These are phyloP conservation scores for Loxodonta africana DNA, from an alignment of 2,113 vertebrate species.

Conservation along the genomic window DNA sequence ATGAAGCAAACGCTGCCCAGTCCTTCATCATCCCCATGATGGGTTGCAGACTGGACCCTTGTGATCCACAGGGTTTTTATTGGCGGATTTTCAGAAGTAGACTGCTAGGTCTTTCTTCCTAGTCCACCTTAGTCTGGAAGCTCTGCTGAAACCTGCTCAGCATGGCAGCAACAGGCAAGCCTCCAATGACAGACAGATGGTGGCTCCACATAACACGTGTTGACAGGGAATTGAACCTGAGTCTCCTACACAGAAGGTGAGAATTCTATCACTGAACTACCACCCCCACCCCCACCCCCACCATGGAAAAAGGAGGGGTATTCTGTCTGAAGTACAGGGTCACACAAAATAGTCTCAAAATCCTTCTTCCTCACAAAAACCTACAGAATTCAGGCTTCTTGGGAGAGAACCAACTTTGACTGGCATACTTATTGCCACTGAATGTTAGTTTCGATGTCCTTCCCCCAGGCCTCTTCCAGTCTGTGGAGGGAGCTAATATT, in stretches of 20 bases:
- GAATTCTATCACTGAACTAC: neutral
- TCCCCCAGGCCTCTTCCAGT: neutral
- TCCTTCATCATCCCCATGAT: neutral
- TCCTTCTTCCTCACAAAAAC: neutral
- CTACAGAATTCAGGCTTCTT: neutral
- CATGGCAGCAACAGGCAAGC: no score
- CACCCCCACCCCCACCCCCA: fast-evolving
- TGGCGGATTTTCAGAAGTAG: neutral
- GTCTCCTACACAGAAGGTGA: neutral
- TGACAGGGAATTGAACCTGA: neutral
- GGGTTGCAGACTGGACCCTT: neutral
- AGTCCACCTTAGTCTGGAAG: neutral
- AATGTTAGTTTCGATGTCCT: neutral
- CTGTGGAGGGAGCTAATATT: neutral
- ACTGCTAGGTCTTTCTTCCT: neutral
- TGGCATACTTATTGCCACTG: fast-evolving
- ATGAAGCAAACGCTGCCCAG: neutral
- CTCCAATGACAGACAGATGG: no score
- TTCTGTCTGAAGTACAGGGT: neutral
- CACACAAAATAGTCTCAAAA: neutral
- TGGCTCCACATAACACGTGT: neutral
- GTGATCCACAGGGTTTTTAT: no score
- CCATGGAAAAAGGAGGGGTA: neutral
- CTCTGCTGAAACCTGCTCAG: neutral
- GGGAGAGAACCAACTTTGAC: neutral